A percentile compares a stretch with the other conserved stretches of the same genome.
phyloP scores from a whole-genome alignment of 2,888 invertebrate genomes.

The Mimas tiliae region DNA sequence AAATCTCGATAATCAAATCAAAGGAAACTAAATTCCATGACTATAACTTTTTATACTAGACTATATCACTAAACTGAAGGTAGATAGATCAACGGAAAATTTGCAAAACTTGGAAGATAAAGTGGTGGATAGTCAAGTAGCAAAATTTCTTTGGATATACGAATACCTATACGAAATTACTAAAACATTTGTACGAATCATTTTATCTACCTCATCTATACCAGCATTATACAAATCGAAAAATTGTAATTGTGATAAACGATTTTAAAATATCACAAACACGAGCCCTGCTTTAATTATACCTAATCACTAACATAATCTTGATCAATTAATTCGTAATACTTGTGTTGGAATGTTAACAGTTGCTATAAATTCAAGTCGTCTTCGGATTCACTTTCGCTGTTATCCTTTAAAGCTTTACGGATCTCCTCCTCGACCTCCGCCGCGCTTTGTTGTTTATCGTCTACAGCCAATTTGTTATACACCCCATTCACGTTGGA shows the following conservation, averaged over 20 bases:
- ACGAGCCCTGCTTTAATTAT: slow-evolving; percentile 57
- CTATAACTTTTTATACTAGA: background rate
- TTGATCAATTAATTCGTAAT: slow-evolving; percentile 61
- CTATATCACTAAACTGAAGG: background rate
- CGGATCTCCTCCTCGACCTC: slow-evolving; percentile 76
- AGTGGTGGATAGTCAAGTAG: slow-evolving; percentile 6
- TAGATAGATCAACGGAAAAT: slow-evolving; percentile 22
- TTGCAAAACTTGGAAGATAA: background rate
- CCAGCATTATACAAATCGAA: slow-evolving; percentile 31
- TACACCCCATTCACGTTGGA: slow-evolving; percentile 67
- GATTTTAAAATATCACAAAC: slow-evolving; percentile 61
- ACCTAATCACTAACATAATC: slow-evolving; percentile 51
- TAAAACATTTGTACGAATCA: slow-evolving; percentile 27
- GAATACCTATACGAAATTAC: slow-evolving; percentile 27
- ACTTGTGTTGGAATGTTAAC: slow-evolving; percentile 56
- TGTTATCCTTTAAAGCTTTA: slow-evolving; percentile 69
- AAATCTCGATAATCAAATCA: background rate
- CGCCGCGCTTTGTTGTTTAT: slow-evolving; percentile 67
- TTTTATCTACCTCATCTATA: slow-evolving; percentile 29
- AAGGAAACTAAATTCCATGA: background rate
- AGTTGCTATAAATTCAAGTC: slow-evolving; percentile 72
- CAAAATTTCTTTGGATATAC: slow-evolving; percentile 30
- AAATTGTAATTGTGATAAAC: slow-evolving; percentile 67
- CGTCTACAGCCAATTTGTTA: slow-evolving; percentile 72
- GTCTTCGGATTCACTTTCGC: slow-evolving; percentile 75